Evolutionary conservation across 2,113 vertebrate genomes (phyloP), one percentile per base, ranked within the genome.

Genomic region (Paraplagusia blochii): DNA sequence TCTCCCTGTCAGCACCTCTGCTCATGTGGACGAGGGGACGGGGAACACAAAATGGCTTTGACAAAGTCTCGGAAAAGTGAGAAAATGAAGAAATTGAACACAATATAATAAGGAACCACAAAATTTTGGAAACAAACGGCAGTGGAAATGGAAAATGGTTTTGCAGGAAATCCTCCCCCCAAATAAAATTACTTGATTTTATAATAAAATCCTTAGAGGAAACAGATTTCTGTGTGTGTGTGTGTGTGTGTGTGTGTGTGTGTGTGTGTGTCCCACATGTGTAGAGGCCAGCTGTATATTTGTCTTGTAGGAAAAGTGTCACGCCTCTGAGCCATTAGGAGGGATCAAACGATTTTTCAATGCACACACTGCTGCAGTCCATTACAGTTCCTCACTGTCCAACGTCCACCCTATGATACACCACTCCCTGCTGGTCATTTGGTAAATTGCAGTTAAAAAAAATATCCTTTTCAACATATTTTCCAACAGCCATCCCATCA

Each of bases 341-440:
- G 39, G 6, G 16, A 59, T 67, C 29, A 66, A 58, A 74, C 39
- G 9, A 10, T n/a, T 52, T 57, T 12, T 44, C 9, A 39, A 42
- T n/a, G 14, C 19, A 14, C 34, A 17, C 35, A 53, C 48, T 39
- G 5, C 39, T 47, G 22, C 19, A 14, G 22, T 36, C 19, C 44
- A 50, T 59, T 16, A 50, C 35, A 33, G 34, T 50, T 48, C 63
- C 44, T 9, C 8, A 56, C 14, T 33, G n/a, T 51, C 22, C 50
- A 67, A 10, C 10, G 54, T 13, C 29, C 42, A 47, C 53, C 46
- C 16, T n/a, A 60, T 69, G 56, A 61, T 17, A 69, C 19, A 77
- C 46, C 75, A 62, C 75, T 53, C 81, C 58, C 86, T 86, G 68
- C 77, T 86, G 86, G 82, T 22, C 55, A 57, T 58, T 55, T 51